phyloP scores from a whole-genome alignment of 2,888 invertebrate species.

The Tineola bisselliella region DNA sequence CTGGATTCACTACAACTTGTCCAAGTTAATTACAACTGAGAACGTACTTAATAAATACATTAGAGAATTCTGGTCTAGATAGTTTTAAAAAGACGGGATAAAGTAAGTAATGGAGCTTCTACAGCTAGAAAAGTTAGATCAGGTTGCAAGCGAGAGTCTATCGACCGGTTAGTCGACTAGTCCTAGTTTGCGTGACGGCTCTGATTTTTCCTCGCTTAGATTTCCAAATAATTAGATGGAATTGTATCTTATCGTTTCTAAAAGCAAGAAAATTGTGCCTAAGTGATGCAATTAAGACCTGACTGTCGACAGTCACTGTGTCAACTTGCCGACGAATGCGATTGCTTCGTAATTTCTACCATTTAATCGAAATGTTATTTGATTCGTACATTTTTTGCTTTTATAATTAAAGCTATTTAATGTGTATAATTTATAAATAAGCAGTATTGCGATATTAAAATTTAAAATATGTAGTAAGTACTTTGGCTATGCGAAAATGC shows the following conservation, averaged over 20 bases:
- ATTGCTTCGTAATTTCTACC: background rate
- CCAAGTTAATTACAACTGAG: background rate
- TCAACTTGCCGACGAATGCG: constrained; percentile 1
- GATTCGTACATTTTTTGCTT: background rate
- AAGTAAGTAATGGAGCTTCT: constrained; percentile 11
- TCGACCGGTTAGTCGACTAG: constrained; percentile 18
- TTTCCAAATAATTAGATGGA: constrained; percentile 20
- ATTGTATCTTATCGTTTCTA: constrained; percentile 16
- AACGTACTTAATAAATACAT: constrained; percentile 3
- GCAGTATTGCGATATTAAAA: background rate
- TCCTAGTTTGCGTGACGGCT: constrained; percentile 13
- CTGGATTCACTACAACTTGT: constrained; percentile 10
- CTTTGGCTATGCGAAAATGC: no score
- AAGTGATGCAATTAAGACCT: constrained; percentile 1
- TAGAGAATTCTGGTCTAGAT: constrained; percentile 5
- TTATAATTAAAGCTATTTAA: background rate
- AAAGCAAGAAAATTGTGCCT: constrained; percentile 4
- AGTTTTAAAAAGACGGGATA: constrained; percentile 11
- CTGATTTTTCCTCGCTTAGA: constrained; percentile 17
- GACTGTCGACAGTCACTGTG: background rate
- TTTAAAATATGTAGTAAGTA: no score
- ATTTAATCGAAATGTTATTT: background rate
- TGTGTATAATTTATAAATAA: background rate
- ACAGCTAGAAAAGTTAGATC: constrained; percentile 22
- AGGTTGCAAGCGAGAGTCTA: constrained; percentile 18